Evolutionary conservation across 2,113 vertebrate species (phyloP).

Genomic region (Spheniscus mendiculus): DNA sequence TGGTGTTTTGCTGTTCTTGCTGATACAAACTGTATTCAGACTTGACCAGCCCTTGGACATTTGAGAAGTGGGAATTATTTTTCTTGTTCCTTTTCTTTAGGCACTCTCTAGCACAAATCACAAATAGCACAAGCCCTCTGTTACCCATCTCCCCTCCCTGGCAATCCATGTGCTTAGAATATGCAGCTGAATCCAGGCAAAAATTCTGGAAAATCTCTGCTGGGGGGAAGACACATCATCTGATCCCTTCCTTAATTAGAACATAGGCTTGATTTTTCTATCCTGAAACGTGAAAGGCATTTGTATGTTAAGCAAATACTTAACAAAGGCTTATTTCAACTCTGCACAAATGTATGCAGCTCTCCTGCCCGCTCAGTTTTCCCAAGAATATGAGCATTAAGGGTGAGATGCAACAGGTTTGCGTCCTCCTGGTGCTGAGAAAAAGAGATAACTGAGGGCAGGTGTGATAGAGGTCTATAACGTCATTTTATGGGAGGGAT

Average conservation of each 20-base stretch:
- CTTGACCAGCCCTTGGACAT: not conserved
- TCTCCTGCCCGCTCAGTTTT: not conserved
- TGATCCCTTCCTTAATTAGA: slow-evolving; percentile 31
- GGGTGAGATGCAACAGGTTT: not conserved
- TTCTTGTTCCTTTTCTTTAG: not conserved
- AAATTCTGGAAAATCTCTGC: not conserved
- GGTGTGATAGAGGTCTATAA: not conserved
- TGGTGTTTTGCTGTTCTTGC: not conserved
- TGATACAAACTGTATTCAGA: not conserved
- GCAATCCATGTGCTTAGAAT: not conserved
- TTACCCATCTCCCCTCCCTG: not conserved
- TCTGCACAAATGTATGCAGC: not conserved
- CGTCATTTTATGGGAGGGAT: not conserved
- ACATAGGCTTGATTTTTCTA: not conserved
- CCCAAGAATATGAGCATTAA: not conserved
- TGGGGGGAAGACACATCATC: not conserved
- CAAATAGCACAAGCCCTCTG: not conserved
- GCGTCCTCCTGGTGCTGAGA: not conserved
- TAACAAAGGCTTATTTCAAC: not conserved
- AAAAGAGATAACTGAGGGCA: not conserved
- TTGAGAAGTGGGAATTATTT: not conserved
- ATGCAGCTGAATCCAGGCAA: not conserved
- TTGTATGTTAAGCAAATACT: slow-evolving; percentile 19
- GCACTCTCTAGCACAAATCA: not conserved
- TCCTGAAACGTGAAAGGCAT: not conserved